These are phyloP conservation scores for Athalia cordata DNA, from an alignment of 2,888 invertebrate genomes.

Conservation along the genomic window DNA sequence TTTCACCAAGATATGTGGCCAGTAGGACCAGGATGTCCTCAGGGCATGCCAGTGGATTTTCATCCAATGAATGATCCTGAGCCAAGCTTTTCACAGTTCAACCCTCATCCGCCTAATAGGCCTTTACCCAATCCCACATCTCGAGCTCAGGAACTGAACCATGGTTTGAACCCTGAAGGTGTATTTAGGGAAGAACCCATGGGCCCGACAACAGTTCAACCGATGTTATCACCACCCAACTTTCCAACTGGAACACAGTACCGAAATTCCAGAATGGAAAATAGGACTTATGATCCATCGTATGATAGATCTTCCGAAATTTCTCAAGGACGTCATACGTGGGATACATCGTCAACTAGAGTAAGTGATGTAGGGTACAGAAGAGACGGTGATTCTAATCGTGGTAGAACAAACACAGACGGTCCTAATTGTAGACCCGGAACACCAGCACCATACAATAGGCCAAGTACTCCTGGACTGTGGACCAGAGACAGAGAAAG, in stretches of 20 bases:
- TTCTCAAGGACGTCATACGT: constrained; percentile 20
- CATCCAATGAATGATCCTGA: constrained; percentile 36
- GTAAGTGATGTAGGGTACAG: constrained; percentile 42
- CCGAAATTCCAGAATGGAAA: constrained; percentile 37
- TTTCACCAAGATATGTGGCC: constrained; percentile 40
- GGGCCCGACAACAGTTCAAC: constrained; percentile 34
- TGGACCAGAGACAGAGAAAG: constrained; percentile 52
- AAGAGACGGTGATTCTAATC: constrained; percentile 46
- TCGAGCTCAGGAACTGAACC: constrained; percentile 50
- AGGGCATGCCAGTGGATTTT: background rate
- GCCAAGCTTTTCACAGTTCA: constrained; percentile 25
- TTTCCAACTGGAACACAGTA: constrained; percentile 49
- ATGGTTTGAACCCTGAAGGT: constrained; percentile 27
- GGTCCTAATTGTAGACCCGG: constrained; percentile 41
- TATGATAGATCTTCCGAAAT: constrained; percentile 41
- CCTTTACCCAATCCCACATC: constrained; percentile 52
- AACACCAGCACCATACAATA: constrained; percentile 44
- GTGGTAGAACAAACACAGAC: constrained; percentile 57
- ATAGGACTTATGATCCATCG: constrained; percentile 30
- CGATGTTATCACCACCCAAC: constrained; percentile 52
- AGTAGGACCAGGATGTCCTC: constrained; percentile 21
- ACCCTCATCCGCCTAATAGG: constrained; percentile 50
- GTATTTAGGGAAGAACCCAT: constrained; percentile 31
- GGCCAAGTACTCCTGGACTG: constrained; percentile 51
- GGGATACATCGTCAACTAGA: constrained; percentile 32